Base-by-base conservation (phyloP, 2,113 vertebrate species). In the Pimephales promelas region DNA sequence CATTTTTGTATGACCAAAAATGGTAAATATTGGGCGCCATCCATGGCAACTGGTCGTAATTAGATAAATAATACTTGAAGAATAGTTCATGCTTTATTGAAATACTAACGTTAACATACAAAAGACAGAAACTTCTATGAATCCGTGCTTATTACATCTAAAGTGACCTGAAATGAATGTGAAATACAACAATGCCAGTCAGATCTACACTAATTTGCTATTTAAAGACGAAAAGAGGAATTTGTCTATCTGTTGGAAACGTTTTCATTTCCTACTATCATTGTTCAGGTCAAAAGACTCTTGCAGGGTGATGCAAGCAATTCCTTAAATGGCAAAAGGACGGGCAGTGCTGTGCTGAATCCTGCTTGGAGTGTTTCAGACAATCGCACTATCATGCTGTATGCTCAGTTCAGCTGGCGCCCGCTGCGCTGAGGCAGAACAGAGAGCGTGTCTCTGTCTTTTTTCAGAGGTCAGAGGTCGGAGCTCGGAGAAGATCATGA, bases 301-400 rank as follows among this genome's bases (percentile, higher is more conserved):
- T 6, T 43, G 57, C 81, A 62, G 57, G 62, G 45, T 84, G 77
- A 85, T 72, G 62, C 36, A 83, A 81, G 70, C 71, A 66, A 88
- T 71, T 86, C 87, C 87, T 85, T 88, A 88, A 88, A 88, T 85
- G 87, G 87, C 72, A 76, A 88, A 81, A 79, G 72, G 81, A 75
- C 18, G 47, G 45, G 68, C 81, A 76, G 81, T 77, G 73, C 49
- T 76, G 56, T 71, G 56, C 56, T 31, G 47, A 82, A 82, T 85
- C 79, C 40, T 3, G 22, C 64, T 36, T 74, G 36, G 56, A 73
- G 83, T 72, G 68, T 81, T 71, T 76, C 71, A 71, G 54, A 86
- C 81, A 81, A 40, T 72, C 45, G 11, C 28, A 4, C 52, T 61
- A 68, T 75, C 72, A 70, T 24, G 74, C 79, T 77, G 74, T 57